Evolutionary conservation across 2,113 vertebrate genomes (phyloP).

Genomic region (Marmota monax): DNA sequence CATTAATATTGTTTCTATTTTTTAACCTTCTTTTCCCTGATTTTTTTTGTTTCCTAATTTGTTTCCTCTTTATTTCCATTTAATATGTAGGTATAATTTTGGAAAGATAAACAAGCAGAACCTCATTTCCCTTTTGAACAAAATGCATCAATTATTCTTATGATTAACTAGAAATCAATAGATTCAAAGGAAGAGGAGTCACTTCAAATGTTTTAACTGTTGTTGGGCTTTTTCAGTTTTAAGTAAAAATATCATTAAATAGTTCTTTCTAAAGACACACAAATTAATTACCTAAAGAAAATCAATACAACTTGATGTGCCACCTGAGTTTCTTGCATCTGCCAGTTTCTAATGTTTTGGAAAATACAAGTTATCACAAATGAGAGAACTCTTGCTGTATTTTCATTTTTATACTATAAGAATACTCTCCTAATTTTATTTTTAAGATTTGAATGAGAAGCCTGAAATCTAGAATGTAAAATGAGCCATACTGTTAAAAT

Average conservation of each 20-base stretch:
- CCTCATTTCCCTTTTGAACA: constrained; percentile 51
- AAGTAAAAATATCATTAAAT: constrained; percentile 24
- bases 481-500: constrained; percentile 1
- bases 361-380: constrained; percentile 8
- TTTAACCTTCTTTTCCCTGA: not conserved
- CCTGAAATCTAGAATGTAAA: not conserved
- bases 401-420: not conserved
- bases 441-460: not conserved
- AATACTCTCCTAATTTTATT: not conserved
- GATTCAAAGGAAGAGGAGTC: constrained; percentile 22
- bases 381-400: not conserved
- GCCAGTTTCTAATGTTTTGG: not conserved
- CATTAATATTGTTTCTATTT: constrained; percentile 39
- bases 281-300: constrained; percentile 62
- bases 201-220: not conserved
- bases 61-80: not conserved
- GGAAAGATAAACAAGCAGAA: constrained; percentile 9
- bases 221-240: constrained; percentile 2
- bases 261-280: not conserved
- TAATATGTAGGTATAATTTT: constrained; percentile 19
- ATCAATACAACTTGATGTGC: not conserved
- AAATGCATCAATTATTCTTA: constrained; percentile 57
- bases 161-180: constrained; percentile 48
- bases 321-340: not conserved
- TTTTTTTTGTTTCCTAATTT: not conserved